phyloP scores from a whole-genome alignment of 2,888 invertebrate genomes.

The Sepioteuthis lessoniana region DNA sequence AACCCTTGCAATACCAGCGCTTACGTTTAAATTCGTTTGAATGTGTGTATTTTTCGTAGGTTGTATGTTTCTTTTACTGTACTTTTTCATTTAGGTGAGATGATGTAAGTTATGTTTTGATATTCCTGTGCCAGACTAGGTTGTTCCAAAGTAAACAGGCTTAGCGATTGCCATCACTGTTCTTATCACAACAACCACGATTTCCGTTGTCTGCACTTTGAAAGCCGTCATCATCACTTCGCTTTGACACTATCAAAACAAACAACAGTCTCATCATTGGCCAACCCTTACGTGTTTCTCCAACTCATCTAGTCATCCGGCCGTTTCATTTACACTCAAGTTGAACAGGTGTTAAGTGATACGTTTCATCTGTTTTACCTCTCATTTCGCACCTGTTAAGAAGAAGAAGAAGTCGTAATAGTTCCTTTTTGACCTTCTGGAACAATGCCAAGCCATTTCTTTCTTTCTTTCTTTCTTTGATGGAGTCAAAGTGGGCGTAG shows the following conservation, averaged over 20 bases:
- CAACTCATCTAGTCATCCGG: neutral
- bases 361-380: neutral
- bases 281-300: neutral
- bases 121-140: neutral
- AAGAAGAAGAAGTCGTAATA: too few relatives aligned
- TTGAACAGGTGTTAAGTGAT: slow-evolving; percentile 8
- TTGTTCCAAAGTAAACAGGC: neutral
- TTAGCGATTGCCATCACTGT: neutral
- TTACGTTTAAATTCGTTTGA: too few relatives aligned
- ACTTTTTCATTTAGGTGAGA: too few relatives aligned
- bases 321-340: neutral
- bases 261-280: neutral
- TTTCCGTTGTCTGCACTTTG: neutral
- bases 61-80: too few relatives aligned
- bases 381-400: neutral
- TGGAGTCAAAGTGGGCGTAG: too few relatives aligned
- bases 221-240: slow-evolving; percentile 8
- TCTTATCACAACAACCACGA: neutral
- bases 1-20: too few relatives aligned
- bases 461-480: too few relatives aligned
- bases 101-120: too few relatives aligned
- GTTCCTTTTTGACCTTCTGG: too few relatives aligned
- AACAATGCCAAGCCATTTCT: too few relatives aligned
- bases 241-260: neutral
- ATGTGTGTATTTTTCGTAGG: too few relatives aligned